phyloP scores from a whole-genome alignment of 2,797 vertebrate genomes.

The Aphelocoma californica region DNA sequence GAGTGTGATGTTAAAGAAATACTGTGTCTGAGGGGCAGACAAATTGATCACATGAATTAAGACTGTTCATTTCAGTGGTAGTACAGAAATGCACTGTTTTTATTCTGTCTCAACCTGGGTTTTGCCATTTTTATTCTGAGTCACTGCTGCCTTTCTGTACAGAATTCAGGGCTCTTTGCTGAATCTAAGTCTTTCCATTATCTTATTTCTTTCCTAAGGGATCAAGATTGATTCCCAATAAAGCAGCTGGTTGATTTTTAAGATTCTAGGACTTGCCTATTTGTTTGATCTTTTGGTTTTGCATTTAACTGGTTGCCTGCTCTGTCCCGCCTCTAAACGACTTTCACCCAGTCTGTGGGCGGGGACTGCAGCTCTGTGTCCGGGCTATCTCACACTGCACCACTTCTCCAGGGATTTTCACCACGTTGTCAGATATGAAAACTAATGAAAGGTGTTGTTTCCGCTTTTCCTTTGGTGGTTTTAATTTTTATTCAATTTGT shows the following conservation, averaged over 20 bases:
- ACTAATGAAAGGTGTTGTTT: not conserved
- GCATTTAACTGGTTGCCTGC: not conserved
- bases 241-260: slow-evolving; percentile 46
- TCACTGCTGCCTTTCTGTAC: not conserved
- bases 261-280: slow-evolving; percentile 24
- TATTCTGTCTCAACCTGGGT: not conserved
- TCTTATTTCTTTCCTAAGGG: slow-evolving; percentile 26
- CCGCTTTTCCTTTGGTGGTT: not conserved
- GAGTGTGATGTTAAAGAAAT: not conserved
- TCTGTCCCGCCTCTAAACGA: not conserved
- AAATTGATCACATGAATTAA: not conserved
- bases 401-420: not conserved
- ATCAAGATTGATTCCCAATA: slow-evolving; percentile 61
- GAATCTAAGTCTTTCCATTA: slow-evolving; percentile 30
- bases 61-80: not conserved
- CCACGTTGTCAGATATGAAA: not conserved
- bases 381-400: fast-evolving
- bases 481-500: slow-evolving; percentile 24
- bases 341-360: not conserved
- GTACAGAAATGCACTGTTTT: not conserved
- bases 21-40: not conserved
- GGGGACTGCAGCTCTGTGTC: fast-evolving
- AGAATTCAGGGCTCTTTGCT: slow-evolving; percentile 8
- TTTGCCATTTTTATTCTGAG: slow-evolving; percentile 21
- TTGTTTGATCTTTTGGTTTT: slow-evolving; percentile 33